These are phyloP conservation scores for Rhopalosiphum padi DNA, from an alignment of 1,140 invertebrate genomes.

Conservation along the genomic window DNA sequence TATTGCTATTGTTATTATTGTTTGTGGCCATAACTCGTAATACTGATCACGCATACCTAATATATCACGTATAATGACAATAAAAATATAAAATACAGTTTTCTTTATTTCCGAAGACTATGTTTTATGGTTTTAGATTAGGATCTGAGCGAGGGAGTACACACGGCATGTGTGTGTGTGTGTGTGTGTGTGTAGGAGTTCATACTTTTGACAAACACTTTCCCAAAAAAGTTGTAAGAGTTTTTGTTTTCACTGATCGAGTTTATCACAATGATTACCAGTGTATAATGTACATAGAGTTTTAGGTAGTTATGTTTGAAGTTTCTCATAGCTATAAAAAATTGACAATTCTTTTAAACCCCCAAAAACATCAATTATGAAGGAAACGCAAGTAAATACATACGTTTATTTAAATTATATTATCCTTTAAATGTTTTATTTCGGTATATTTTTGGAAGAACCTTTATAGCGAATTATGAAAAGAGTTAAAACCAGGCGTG, in stretches of 20 bases:
- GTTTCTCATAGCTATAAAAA: background rate
- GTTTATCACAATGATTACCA: too few relatives aligned
- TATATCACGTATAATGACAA: conserved; percentile 9
- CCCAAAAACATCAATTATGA: background rate
- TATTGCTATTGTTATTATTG: background rate
- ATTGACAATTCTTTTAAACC: background rate
- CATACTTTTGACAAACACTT: background rate
- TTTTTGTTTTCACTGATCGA: background rate
- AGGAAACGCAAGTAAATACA: background rate
- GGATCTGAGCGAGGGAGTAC: background rate
- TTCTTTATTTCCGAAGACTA: background rate
- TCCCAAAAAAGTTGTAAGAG: background rate
- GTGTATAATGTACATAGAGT: background rate
- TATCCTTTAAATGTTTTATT: background rate
- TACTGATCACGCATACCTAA: background rate
- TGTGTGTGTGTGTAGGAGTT: background rate
- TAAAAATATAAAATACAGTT: conserved; percentile 4
- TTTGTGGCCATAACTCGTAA: background rate
- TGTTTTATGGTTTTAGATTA: background rate
- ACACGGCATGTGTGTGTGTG: background rate
- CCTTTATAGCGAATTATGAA: too few relatives aligned
- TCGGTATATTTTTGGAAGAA: background rate
- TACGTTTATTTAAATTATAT: too few relatives aligned
- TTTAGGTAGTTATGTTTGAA: background rate
- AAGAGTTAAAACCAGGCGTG: too few relatives aligned